Evolutionary conservation across 2,888 invertebrate genomes (phyloP).

Genomic region (Caenorhabditis sulstoni): DNA sequence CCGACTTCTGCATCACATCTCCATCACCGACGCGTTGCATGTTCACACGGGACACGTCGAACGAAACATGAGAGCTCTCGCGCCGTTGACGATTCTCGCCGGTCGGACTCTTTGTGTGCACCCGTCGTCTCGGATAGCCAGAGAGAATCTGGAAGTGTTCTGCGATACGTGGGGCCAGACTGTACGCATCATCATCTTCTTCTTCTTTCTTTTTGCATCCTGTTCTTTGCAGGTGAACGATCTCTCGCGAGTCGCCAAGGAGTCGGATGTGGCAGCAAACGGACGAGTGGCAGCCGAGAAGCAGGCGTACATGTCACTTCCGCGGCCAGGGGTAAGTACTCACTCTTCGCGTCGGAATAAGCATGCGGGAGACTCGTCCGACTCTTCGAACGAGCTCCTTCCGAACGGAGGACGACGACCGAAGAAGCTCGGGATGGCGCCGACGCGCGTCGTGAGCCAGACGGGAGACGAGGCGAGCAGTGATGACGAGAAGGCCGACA

Average conservation of each 20-base stretch:
- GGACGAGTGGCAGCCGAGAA: slow-evolving; percentile 83
- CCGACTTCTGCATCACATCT: slow-evolving; percentile 95
- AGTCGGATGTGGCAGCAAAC: slow-evolving; percentile 79
- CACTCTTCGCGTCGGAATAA: slow-evolving; percentile 9
- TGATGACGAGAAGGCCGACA: slow-evolving; percentile 52
- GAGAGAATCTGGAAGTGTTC: slow-evolving; percentile 91
- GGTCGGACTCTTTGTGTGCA: slow-evolving; percentile 93
- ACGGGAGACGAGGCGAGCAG: slow-evolving; percentile 59
- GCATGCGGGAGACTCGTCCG: slow-evolving; percentile 43
- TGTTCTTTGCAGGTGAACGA: slow-evolving; percentile 80
- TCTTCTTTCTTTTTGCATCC: background rate
- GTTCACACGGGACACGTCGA: slow-evolving; percentile 97
- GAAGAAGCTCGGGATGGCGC: slow-evolving; percentile 33
- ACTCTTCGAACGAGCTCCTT: slow-evolving; percentile 34
- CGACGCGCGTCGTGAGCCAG: slow-evolving; percentile 52
- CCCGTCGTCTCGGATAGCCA: slow-evolving; percentile 94
- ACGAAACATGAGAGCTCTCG: slow-evolving; percentile 93
- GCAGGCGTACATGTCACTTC: slow-evolving; percentile 93
- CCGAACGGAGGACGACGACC: slow-evolving; percentile 56
- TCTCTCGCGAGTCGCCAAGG: slow-evolving; percentile 85
- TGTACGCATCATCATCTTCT: slow-evolving; percentile 21
- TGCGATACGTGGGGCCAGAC: slow-evolving; percentile 84
- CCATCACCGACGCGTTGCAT: slow-evolving; percentile 93
- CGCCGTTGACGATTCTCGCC: slow-evolving; percentile 94
- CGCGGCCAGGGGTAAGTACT: slow-evolving; percentile 90